Base-by-base conservation (phyloP, 2,888 invertebrate species). In the Xestia xanthographa region DNA sequence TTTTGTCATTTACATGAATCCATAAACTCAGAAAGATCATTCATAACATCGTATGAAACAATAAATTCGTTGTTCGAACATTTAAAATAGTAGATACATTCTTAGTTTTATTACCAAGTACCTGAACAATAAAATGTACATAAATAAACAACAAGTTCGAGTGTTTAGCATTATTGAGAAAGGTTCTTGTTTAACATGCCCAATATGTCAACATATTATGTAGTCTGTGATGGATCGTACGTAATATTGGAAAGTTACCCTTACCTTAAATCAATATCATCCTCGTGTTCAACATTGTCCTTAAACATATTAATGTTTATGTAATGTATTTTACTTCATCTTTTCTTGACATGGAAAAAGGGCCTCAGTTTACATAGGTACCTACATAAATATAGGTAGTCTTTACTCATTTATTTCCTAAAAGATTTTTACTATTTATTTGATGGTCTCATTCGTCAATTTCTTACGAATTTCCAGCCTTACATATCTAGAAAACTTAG, bases 141-240 rank as follows among this genome's bases (percentile, higher is more conserved):
- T 48, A 34, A 60, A 78, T 75, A 45, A 66, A 75, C 20, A 62
- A 48, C n/a, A 53, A 6, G 26, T 53, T 50, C 12, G 26, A 29
- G 11, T 56, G 22, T 26, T 65, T 41, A 41, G n/a, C 12, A 58
- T 20, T 26, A 20, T 72, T 79, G 53, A 45, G 38, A 50, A 41
- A 6, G 11, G 43, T 20, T 60, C 20, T 41, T 56, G 38, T 73
- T 79, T 69, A 22, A 53, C 45, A 41, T 66, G 53, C 38, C 60
- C 17, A 67, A 48, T 43, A 29, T 48, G 56, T 79, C 56, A 45
- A 83, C 63, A 83, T 67, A 6, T 77, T 78, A 56, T 43, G 56
- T 38, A 50, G 43, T 56, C 6, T 38, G n/a, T 63, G 71, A 79
- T 71, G 62, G 66, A 79, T n/a, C 48, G 56, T 66, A 60, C 60